Evolutionary conservation across 2,113 vertebrate genomes (phyloP), one percentile per base, ranked within the genome.

Genomic region (Strigops habroptila): DNA sequence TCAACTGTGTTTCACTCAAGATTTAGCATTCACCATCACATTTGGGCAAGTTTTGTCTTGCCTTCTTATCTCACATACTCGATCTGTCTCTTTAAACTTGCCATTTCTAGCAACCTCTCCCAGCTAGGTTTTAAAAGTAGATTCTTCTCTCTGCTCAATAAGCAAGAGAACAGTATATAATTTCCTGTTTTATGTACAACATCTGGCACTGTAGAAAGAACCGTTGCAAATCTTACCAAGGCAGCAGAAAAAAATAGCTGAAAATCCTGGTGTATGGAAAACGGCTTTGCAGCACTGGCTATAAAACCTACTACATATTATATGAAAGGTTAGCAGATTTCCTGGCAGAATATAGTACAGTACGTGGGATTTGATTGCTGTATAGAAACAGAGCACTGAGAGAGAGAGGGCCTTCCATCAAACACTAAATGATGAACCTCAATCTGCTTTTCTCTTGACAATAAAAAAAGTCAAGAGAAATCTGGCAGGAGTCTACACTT

Each of bases 191-290:
- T 85, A 82, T 65, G 37, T 73, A 82, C 44, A 93, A 85, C 82
- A 94, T 76, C 81, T 95, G 86, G 81, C 37, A 74, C 77, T 52
- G 37, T 43, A 86, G 73, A 84, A 83, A 86, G 65, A 86, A 87
- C 17, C 35, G 75, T 2, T 52, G 35, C 76, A 92, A 87, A 88
- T 85, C 83, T 92, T 86, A 95, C 31, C 70, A 84, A 91, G 52
- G 74, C 65, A 91, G 81, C 57, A 96, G 82, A 65, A 96, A 94
- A 96, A 91, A 91, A 65, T 14, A 86, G 55, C 65, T 95, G 76
- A 86, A 89, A 94, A 88, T 55, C 43, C 37, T 86, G 75, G 82
- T 74, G 31, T 65, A 88, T 7, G 33, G 59, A 90, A 90, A 94
- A 93, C 0, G 6, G 35, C 53, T 94, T 73, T 80, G 48, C 44